phyloP scores from a whole-genome alignment of 2,888 invertebrate species.

The Neocrepidodera transversa region DNA sequence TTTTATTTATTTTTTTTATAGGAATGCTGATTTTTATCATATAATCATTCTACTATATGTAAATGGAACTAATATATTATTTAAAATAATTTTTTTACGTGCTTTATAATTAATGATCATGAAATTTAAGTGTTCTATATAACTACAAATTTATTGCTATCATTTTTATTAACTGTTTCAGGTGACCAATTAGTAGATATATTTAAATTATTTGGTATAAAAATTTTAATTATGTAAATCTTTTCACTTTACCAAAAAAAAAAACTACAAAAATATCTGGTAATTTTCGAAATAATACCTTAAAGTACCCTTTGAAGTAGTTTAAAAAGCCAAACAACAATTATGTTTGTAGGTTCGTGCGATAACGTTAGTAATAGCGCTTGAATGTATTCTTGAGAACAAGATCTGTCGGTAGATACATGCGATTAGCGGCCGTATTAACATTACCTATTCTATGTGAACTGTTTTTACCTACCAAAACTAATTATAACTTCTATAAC shows the following conservation, averaged over 20 bases:
- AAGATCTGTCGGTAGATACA: conserved; percentile 49
- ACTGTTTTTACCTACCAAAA: conserved; percentile 45
- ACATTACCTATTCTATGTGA: conserved; percentile 50
- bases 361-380: conserved; percentile 48
- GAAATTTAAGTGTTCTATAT: neutral
- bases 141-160: neutral
- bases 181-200: conserved; percentile 37
- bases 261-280: neutral
- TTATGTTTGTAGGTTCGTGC: conserved; percentile 47
- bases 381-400: conserved; percentile 51
- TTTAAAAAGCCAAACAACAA: conserved; percentile 49
- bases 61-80: too few species aligned
- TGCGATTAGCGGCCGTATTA: conserved; percentile 49
- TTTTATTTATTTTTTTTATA: too few species aligned
- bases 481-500: conserved; percentile 44
- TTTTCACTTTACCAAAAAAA: too few species aligned
- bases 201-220: too few species aligned
- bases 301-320: conserved; percentile 38
- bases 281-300: conserved; percentile 35
- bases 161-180: conserved; percentile 41
- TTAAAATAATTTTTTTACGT: too few species aligned
- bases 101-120: neutral
- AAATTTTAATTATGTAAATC: too few species aligned
- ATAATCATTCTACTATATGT: too few species aligned
- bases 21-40: too few species aligned